These are phyloP conservation scores for Parnassius orleans DNA, from an alignment of 2,888 invertebrate genomes.

Conservation along the genomic window DNA sequence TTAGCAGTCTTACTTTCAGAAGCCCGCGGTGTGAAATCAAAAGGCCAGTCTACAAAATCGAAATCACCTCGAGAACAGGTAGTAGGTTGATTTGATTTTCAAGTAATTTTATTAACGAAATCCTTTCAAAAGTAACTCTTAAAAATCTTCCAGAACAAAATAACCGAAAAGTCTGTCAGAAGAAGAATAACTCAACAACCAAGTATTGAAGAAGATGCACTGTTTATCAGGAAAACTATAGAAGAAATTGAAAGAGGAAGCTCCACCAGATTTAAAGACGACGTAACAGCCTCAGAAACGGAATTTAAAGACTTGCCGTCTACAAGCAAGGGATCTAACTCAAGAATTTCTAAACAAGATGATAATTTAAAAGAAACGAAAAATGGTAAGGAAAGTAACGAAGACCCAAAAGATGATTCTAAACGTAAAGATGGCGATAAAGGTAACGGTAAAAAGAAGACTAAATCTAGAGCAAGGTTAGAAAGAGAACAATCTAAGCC, in stretches of 20 bases:
- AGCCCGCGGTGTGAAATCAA: slow-evolving; percentile 47
- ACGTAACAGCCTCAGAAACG: slow-evolving; percentile 38
- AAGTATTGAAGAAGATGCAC: slow-evolving; percentile 74
- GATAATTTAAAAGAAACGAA: slow-evolving; percentile 37
- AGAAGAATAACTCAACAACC: slow-evolving; percentile 59
- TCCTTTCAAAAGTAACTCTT: background rate
- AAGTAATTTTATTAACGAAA: slow-evolving; percentile 23
- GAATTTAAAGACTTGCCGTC: slow-evolving; percentile 44
- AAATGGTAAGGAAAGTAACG: slow-evolving; percentile 46
- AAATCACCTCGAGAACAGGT: slow-evolving; percentile 65
- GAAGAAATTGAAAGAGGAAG: slow-evolving; percentile 74
- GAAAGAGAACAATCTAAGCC: slow-evolving; percentile 76
- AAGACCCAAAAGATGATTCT: slow-evolving; percentile 56
- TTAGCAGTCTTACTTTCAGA: slow-evolving; percentile 54
- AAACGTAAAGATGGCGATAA: slow-evolving; percentile 65
- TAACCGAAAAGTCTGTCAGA: slow-evolving; percentile 48
- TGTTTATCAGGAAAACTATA: slow-evolving; percentile 71
- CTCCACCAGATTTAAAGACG: slow-evolving; percentile 55
- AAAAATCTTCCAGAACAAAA: slow-evolving; percentile 45
- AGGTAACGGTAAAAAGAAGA: slow-evolving; percentile 69
- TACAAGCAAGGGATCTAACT: slow-evolving; percentile 44
- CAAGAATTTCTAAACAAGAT: slow-evolving; percentile 43
- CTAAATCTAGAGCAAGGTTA: slow-evolving; percentile 68
- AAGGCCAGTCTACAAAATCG: slow-evolving; percentile 46
- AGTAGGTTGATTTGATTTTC: slow-evolving; percentile 11